Evolutionary conservation across 1,140 invertebrate species (phyloP).

Genomic region (Ridgeia piscesae): DNA sequence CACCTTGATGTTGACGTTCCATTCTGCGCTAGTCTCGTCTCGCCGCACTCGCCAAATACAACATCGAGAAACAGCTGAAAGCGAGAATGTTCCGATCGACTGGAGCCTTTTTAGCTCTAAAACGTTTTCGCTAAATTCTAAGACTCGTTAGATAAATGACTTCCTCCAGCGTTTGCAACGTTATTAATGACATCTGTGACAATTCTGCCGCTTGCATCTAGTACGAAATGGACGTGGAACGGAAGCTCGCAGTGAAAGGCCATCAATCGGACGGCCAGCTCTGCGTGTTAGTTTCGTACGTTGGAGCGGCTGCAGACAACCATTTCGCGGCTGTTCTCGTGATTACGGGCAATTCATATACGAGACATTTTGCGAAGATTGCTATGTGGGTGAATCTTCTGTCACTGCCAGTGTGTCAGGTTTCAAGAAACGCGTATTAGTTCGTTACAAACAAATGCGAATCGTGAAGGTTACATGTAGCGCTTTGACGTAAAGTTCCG

Average conservation of each 20-base stretch:
- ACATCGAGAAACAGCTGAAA: neutral
- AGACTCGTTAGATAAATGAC: neutral
- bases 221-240: neutral
- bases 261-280: neutral
- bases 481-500: neutral
- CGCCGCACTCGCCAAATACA: neutral
- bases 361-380: neutral
- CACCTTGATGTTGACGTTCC: neutral
- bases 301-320: neutral
- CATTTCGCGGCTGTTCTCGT: neutral
- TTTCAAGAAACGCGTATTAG: neutral
- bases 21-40: neutral
- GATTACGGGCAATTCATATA: neutral
- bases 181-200: constrained; percentile 1
- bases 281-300: neutral
- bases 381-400: neutral
- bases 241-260: neutral
- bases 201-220: neutral
- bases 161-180: neutral
- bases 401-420: neutral
- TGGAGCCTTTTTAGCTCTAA: neutral
- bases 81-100: constrained; percentile 3
- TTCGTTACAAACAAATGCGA: neutral
- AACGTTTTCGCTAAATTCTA: constrained; percentile 6
- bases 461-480: neutral